These are phyloP conservation scores for Zonitis immaculata DNA, from an alignment of 2,888 invertebrate genomes.

Conservation along the genomic window DNA sequence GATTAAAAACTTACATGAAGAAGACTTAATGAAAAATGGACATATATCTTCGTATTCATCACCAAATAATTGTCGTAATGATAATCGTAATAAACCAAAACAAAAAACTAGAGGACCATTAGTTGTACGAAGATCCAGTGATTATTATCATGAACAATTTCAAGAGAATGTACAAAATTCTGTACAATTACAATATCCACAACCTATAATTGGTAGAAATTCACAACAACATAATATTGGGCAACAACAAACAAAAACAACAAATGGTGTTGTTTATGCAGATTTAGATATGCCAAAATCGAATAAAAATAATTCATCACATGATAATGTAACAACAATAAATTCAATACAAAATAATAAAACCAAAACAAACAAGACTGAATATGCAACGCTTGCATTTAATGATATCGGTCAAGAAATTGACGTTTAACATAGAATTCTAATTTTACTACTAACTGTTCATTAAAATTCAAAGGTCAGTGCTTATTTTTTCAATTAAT, in stretches of 20 bases:
- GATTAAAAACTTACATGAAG: constrained; percentile 57
- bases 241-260: constrained; percentile 11
- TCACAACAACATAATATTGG: not conserved
- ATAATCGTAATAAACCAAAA: constrained; percentile 38
- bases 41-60: constrained; percentile 44
- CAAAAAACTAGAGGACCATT: constrained; percentile 45
- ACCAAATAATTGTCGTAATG: constrained; percentile 30
- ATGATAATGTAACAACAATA: constrained; percentile 22
- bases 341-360: constrained; percentile 28
- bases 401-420: constrained; percentile 65
- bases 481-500: too few species aligned
- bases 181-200: constrained; percentile 48
- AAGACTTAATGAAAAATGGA: constrained; percentile 47
- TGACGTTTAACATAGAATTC: constrained; percentile 56
- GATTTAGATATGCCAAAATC: constrained; percentile 48
- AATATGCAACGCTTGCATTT: constrained; percentile 63
- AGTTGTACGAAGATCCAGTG: constrained; percentile 41
- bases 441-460: constrained; percentile 31
- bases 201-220: constrained; percentile 40
- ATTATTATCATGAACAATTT: constrained; percentile 43
- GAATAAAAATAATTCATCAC: constrained; percentile 31
- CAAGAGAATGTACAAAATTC: constrained; percentile 44
- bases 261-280: constrained; percentile 49
- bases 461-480: constrained; percentile 40
- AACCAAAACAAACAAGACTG: constrained; percentile 51